Evolutionary conservation across 2,797 vertebrate species (phyloP).

Genomic region (Scolopax bukidnonensis): DNA sequence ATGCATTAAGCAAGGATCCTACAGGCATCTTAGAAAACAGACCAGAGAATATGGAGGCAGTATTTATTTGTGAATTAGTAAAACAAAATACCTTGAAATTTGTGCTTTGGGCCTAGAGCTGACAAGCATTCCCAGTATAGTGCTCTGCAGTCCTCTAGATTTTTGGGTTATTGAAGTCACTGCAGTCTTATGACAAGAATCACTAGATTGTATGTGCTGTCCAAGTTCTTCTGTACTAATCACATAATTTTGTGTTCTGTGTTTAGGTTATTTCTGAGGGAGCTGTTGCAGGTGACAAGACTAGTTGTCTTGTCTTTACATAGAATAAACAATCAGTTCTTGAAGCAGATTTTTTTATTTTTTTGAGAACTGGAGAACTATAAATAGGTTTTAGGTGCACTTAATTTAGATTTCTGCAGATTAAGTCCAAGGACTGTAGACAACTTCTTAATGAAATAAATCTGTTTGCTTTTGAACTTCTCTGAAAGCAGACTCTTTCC

Average conservation of each 20-base stretch:
- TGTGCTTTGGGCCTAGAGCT: neutral
- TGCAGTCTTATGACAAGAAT: neutral
- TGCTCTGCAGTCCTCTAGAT: neutral
- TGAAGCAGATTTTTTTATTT: neutral
- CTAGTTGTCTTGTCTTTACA: neutral
- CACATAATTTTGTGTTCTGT: rapidly evolving
- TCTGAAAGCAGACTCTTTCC: neutral
- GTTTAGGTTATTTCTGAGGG: neutral
- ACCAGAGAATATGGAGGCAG: neutral
- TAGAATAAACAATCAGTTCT: neutral
- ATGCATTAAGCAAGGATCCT: neutral
- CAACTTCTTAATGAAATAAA: neutral
- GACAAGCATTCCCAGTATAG: neutral
- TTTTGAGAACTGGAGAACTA: neutral
- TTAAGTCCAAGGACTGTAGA: neutral
- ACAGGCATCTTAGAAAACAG: neutral
- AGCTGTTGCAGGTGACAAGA: neutral
- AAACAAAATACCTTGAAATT: neutral
- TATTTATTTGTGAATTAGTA: neutral
- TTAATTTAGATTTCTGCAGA: neutral
- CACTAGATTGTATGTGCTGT: neutral
- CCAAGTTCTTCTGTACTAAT: neutral
- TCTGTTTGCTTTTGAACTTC: neutral
- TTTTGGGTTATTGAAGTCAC: neutral
- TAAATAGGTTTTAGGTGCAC: neutral